phyloP scores from a whole-genome alignment of 2,113 vertebrate genomes.

The Hemiscyllium ocellatum region DNA sequence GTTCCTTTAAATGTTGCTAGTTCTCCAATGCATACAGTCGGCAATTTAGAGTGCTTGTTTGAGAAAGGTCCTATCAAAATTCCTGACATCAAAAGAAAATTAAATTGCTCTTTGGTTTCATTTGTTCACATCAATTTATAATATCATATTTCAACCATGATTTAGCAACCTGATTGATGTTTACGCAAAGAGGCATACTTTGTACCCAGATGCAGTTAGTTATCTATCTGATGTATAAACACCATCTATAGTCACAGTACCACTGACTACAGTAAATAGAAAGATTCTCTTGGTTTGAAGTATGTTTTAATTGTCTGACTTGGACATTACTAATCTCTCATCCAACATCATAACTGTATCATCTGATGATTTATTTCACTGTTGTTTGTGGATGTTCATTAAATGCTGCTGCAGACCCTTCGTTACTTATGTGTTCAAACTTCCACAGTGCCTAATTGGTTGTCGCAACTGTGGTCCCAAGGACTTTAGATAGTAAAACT shows the following conservation, averaged over 20 bases:
- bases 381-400: not conserved
- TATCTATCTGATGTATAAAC: not conserved
- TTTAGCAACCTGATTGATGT: not conserved
- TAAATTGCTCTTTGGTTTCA: not conserved
- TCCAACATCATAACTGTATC: not conserved
- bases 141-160: not conserved
- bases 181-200: not conserved
- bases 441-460: not conserved
- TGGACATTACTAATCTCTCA: not conserved
- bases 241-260: no score
- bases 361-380: not conserved
- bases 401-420: not conserved
- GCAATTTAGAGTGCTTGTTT: not conserved
- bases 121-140: not conserved
- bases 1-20: not conserved
- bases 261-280: not conserved
- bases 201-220: not conserved
- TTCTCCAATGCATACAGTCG: not conserved
- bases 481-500: no score
- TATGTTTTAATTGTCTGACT: no score
- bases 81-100: not conserved
- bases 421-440: not conserved
- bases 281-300: not conserved
- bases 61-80: not conserved
- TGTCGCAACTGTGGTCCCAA: not conserved